Evolutionary conservation across 2,113 vertebrate species (phyloP), one percentile per base, ranked within the genome.

Genomic region (Mormyrus iriodes): DNA sequence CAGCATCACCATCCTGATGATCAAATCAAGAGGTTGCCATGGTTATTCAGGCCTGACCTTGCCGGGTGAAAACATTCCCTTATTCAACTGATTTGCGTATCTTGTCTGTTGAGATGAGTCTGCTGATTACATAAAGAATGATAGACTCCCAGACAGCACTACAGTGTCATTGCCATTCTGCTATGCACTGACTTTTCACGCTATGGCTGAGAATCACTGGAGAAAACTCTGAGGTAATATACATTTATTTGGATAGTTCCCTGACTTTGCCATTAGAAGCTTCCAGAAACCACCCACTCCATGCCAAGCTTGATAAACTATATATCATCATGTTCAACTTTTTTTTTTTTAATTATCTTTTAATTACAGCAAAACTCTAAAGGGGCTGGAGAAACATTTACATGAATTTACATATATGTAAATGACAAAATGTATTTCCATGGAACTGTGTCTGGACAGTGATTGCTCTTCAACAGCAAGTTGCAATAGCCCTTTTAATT

Each of bases 1-100:
- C 51, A 39, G 42, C 88, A 27, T 12, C 12, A 3, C 46, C 44
- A 52, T 53, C 76, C 88, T n/a, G 88, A 84, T 89, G 88, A 89
- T 89, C 79, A 39, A 89, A 82, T 55, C 76, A 84, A 84, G 79
- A 83, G 88, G 88, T 89, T 89, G 88, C 88, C 88, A 89, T 89
- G 88, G 88, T 89, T 85, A 89, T 89, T 42, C 53, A 48, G 52
- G 51, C 73, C 48, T 76, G 88, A 88, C 88, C 88, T 88, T 88
- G 69, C 73, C 79, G 73, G 76, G 27, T 88, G 73, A 88, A 55
- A 88, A 51, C 73, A n/a, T 82, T 52, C 48, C 48, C 31, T 82
- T 82, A 82, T 88, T 88, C 48, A 44, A 42, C 46, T 39, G 49
- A 44, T 88, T 88, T 88, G 87, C 58, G 58, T 73, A 65, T 69